phyloP scores from a whole-genome alignment of 1,140 invertebrate species.

The Sminthurides bifidus region DNA sequence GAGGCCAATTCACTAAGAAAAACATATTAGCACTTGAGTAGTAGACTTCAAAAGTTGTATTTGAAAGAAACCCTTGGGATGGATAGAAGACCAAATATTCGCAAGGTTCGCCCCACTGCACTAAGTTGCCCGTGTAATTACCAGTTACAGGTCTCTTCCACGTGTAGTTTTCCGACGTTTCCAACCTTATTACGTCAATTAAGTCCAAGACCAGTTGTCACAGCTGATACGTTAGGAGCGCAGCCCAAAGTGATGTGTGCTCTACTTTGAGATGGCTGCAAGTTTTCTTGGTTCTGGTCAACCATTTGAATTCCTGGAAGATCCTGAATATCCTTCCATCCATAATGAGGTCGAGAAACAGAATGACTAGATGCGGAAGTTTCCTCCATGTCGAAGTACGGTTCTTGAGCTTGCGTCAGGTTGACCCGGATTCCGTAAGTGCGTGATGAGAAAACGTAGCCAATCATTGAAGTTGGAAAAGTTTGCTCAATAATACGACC shows the following conservation, averaged over 20 bases:
- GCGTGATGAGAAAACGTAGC: constrained; percentile 14
- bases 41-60: constrained; percentile 17
- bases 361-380: no score
- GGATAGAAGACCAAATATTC: constrained; percentile 22
- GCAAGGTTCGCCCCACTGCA: background rate
- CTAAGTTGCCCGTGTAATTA: background rate
- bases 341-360: no score
- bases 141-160: background rate
- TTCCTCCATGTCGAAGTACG: no score
- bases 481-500: background rate
- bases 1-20: no score
- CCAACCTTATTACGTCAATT: constrained; percentile 6
- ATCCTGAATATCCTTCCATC: background rate
- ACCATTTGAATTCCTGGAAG: constrained; percentile 14
- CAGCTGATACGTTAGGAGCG: constrained; percentile 16
- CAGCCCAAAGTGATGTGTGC: constrained; percentile 29
- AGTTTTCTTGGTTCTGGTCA: constrained; percentile 4
- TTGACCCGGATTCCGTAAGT: constrained; percentile 24
- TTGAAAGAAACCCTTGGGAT: constrained; percentile 1
- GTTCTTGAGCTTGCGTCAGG: constrained; percentile 17
- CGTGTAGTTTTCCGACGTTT: background rate
- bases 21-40: no score
- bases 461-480: constrained; percentile 21
- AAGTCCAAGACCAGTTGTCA: constrained; percentile 22
- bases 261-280: constrained; percentile 9